phyloP scores from a whole-genome alignment of 2,888 invertebrate genomes.

The Lasioglossum vierecki region DNA sequence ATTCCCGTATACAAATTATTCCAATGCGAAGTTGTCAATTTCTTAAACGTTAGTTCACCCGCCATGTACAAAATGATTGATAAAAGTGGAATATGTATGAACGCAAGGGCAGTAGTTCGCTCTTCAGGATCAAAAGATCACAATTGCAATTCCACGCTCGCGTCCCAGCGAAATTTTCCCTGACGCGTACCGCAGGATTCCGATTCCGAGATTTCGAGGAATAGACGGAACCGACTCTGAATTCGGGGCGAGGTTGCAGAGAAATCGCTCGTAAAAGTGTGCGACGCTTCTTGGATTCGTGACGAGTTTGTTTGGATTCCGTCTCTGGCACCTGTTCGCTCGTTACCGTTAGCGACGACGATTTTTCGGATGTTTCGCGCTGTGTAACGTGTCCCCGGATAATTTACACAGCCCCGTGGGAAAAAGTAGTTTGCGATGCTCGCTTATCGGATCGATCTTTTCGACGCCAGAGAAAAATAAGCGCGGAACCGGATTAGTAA shows the following conservation, averaged over 20 bases:
- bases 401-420: not conserved
- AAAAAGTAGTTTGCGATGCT: not conserved
- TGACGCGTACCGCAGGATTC: not conserved
- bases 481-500: constrained; percentile 46
- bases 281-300: constrained; percentile 12
- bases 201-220: constrained; percentile 38
- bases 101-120: not conserved
- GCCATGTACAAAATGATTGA: not conserved
- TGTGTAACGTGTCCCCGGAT: not conserved
- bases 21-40: too few relatives aligned
- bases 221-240: constrained; percentile 22
- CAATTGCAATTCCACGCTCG: constrained; percentile 13
- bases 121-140: not conserved
- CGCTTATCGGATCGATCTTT: constrained; percentile 33
- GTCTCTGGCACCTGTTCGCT: constrained; percentile 5
- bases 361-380: not conserved
- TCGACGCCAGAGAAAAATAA: constrained; percentile 25
- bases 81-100: not conserved
- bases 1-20: too few relatives aligned
- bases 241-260: constrained; percentile 52
- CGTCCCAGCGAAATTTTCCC: constrained; percentile 5
- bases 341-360: constrained; percentile 19
- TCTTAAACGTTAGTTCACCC: not conserved
- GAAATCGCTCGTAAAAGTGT: constrained; percentile 56
- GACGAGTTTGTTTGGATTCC: constrained; percentile 34